Evolutionary conservation across 2,888 invertebrate genomes (phyloP), one percentile per base, ranked within the genome.

Genomic region (Drosophila affinis): DNA sequence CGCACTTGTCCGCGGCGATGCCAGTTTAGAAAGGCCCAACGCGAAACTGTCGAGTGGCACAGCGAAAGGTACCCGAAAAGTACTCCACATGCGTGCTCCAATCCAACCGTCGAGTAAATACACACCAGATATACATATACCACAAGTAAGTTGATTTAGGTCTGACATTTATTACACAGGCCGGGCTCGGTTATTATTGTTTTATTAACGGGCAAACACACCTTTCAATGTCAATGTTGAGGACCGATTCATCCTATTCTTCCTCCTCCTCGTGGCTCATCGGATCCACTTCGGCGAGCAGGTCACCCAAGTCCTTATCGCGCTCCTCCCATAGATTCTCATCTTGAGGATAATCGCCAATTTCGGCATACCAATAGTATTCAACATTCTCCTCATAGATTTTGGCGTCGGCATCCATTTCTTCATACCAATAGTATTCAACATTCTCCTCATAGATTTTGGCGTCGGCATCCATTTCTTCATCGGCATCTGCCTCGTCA

Each of bases 311-410:
- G 90, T 96, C 96, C 89, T 96, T 96, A 90, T 96, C 96, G 34
- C 96, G 96, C 90, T 96, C 96, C 29, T 95, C 96, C 96, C 96
- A 96, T 62, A 96, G 88, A 86, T 96, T 95, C 81, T 96, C 96
- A 79, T 95, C 95, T 68, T 92, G 94, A 34, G 93, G 92, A n/a
- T 79, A 69, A 39, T 88, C 75, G 9, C 56, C 78, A 0, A 71
- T 78, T 2, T 46, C 56, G 2, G 17, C 69, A 18, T 72, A 95
- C 39, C 95, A 95, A 88, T 95, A 95, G 2, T 94, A 95, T 95
- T 95, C 95, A 72, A 95, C 88, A 83, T 95, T 95, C 80, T 95
- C 95, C 74, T 94, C 94, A 76, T 93, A 92, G 12, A 92, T 94
- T 47, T 92, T 78, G 32, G 17, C 64, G 34, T 62, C 88, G 83